Evolutionary conservation across 2,113 vertebrate species (phyloP).

Genomic region (Scopus umbretta): DNA sequence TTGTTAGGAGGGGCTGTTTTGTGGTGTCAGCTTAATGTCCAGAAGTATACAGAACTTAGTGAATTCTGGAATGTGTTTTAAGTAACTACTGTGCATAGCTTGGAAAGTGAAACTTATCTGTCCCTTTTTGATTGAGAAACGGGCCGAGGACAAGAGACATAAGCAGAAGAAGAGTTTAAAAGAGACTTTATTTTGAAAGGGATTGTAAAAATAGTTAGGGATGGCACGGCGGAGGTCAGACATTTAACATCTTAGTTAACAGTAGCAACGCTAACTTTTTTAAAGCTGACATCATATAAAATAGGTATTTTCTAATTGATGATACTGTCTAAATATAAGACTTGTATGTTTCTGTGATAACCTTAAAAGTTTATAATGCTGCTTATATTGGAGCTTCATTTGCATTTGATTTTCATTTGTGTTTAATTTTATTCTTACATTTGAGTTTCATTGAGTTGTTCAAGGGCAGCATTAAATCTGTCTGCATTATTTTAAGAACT

Average conservation of each 20-base stretch:
- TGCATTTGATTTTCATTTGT: background rate
- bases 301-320: background rate
- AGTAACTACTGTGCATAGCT: background rate
- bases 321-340: background rate
- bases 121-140: background rate
- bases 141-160: background rate
- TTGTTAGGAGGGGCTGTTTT: background rate
- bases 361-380: background rate
- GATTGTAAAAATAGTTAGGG: background rate
- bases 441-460: background rate
- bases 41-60: background rate
- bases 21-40: background rate
- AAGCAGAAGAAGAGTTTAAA: background rate
- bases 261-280: background rate
- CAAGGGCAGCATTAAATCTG: background rate
- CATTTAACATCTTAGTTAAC: background rate
- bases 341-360: background rate
- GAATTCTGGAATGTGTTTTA: background rate
- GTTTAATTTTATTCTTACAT: background rate
- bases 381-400: background rate
- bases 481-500: background rate
- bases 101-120: background rate
- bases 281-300: background rate
- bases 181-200: background rate
- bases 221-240: background rate